Evolutionary conservation across 2,113 vertebrate genomes (phyloP), one percentile per base, ranked within the genome.

Genomic region (Nerophis ophidion): DNA sequence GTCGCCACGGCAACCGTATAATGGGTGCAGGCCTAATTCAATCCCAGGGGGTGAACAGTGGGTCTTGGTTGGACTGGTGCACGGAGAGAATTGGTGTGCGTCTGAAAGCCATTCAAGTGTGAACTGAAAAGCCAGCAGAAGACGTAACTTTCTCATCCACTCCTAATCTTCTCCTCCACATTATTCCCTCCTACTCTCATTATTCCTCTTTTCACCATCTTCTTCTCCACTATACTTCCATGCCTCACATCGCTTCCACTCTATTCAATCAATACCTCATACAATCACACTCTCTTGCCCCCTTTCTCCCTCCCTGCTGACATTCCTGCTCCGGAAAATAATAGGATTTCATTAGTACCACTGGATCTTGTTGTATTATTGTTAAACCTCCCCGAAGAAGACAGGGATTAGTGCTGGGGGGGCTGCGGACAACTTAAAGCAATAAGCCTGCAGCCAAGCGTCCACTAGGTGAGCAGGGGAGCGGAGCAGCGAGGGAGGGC

Each of bases 1-100:
- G 92, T 97, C 85, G 77, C 94, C 93, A 95, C 95, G 86, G 93
- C 89, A 97, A 97, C 95, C 82, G 86, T 89, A 91, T 92, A 93
- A 94, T 93, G 44, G 88, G 91, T 91, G 90, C 92, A 92, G 90
- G 91, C 91, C 92, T 95, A 92, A 91, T 91, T 93, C 91, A 91
- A 87, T 94, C 93, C 91, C 82, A 82, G 85, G 77, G 83, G 54
- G 81, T 66, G 73, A 79, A 90, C 87, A 60, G 68, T 58, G 77
- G 80, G 80, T 71, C 83, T 81, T 44, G 75, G 72, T 49, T 35
- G 71, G 75, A 76, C 63, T 57, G 46, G 40, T 11, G 40, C 81
- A 65, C 60, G 70, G 74, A 76, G 75, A 82, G 73, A 81, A 76
- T 75, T 69, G 77, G 77, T 76, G 79, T 76, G 81, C 60, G 67